Base-by-base conservation (phyloP, 2,113 vertebrate species). In the Mandrillus leucophaeus region DNA sequence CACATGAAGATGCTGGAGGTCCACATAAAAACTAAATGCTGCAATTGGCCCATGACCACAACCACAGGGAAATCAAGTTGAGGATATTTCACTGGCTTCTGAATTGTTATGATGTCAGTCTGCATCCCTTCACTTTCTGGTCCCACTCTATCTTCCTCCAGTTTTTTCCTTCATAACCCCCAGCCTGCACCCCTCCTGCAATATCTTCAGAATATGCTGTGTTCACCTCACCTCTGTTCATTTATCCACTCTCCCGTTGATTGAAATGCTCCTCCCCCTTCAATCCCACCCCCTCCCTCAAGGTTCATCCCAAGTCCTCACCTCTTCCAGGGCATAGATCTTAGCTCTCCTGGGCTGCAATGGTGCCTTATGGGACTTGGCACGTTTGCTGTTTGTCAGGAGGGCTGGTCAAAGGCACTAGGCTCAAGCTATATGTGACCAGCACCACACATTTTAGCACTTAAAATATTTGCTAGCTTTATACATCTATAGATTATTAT, bases 321-420 rank as follows among this genome's bases (percentile, higher is more conserved):
- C 93, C 73, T 59, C 45, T 59, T 72, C 55, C 40, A 8, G 20
- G 4, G 38, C 0, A 0, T 18, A 5, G 4, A 3, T 43, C 52
- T 38, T 64, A 45, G 61, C 23, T 45, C 27, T 64, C 50, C 57
- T n/a, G 23, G n/a, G 22, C 35, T 32, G 2, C 22, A 1, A 1
- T 0, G 1, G 16, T 83, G 20, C 14, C 13, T 76, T 3, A 1
- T 4, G n/a, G 50, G 27, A 57, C 55, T 17, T 40, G 8, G 5
- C 27, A 75, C n/a, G 7, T 52, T 80, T 50, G 79, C 38, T 2
- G 22, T 38, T 66, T 92, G 59, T 86, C 79, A 48, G 25, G 38
- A 76, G 23, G 8, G 1, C 22, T 82, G 50, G 38, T 86, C 25
- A 66, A 35, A 88, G 50, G 20, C 14, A 30, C 40, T 85, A 57